These are phyloP conservation scores for Chiloscyllium plagiosum DNA, from an alignment of 2,113 vertebrate genomes.

Conservation along the genomic window DNA sequence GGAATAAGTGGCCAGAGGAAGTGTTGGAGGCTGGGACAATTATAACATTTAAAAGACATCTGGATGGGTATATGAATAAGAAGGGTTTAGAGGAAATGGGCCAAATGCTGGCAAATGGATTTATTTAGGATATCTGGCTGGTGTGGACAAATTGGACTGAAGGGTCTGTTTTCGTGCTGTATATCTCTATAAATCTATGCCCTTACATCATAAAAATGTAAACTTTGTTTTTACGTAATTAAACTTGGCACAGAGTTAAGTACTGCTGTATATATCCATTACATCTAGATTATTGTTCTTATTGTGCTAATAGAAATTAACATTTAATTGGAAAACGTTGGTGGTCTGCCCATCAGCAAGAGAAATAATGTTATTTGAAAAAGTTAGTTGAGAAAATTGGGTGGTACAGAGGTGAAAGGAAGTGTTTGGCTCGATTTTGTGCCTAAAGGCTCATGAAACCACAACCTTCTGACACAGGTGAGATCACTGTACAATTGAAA, in stretches of 20 bases:
- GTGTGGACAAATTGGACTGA: no score
- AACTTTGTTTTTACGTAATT: neutral
- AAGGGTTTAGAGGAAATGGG: no score
- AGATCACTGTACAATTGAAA: neutral
- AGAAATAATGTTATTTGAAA: neutral
- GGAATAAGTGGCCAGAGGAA: no score
- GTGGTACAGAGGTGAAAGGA: neutral
- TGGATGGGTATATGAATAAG: no score
- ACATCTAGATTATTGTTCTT: neutral
- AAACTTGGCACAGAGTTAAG: conserved; percentile 11
- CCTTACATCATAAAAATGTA: neutral
- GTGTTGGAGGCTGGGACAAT: no score
- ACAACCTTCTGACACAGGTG: neutral
- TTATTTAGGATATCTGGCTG: no score
- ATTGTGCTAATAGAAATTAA: neutral
- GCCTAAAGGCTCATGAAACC: neutral
- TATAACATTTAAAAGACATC: no score
- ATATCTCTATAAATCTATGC: neutral
- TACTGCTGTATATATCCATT: neutral
- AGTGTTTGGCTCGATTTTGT: neutral
- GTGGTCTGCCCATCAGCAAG: neutral
- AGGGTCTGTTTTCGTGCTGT: no score
- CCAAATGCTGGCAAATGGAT: no score
- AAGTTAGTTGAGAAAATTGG: neutral
- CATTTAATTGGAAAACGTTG: neutral